phyloP scores from a whole-genome alignment of 2,797 vertebrate species.

The Sebastolobus alascanus region DNA sequence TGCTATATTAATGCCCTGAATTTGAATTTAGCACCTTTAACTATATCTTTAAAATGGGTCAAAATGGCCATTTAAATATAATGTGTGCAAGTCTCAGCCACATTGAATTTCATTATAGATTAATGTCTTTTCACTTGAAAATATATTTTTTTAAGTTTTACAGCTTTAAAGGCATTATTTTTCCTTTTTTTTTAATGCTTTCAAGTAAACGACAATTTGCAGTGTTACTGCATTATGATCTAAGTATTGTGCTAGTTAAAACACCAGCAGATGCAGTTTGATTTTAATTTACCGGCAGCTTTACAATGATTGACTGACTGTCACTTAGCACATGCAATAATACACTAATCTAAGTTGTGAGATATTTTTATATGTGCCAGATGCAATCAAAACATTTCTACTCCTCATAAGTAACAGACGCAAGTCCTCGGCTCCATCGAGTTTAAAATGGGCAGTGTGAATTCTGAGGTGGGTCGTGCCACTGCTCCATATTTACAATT shows the following conservation, averaged over 20 bases:
- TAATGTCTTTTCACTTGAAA: slow-evolving; percentile 1
- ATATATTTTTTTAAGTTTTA: slow-evolving; percentile 4
- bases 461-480: neutral
- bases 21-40: neutral
- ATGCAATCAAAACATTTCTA: slow-evolving; percentile 4
- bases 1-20: neutral
- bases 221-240: neutral
- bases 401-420: neutral
- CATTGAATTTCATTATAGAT: slow-evolving; percentile 8
- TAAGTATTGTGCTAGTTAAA: neutral
- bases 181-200: neutral
- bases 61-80: slow-evolving; percentile 13
- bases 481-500: neutral
- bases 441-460: neutral
- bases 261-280: slow-evolving; percentile 28
- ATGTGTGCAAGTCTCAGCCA: neutral
- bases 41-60: neutral
- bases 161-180: neutral
- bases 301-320: neutral
- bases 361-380: neutral
- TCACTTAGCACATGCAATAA: slow-evolving; percentile 24
- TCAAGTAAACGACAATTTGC: neutral
- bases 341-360: neutral
- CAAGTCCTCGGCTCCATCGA: neutral
- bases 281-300: slow-evolving; percentile 16